phyloP scores from a whole-genome alignment of 2,113 vertebrate species.

The Recurvirostra avosetta region DNA sequence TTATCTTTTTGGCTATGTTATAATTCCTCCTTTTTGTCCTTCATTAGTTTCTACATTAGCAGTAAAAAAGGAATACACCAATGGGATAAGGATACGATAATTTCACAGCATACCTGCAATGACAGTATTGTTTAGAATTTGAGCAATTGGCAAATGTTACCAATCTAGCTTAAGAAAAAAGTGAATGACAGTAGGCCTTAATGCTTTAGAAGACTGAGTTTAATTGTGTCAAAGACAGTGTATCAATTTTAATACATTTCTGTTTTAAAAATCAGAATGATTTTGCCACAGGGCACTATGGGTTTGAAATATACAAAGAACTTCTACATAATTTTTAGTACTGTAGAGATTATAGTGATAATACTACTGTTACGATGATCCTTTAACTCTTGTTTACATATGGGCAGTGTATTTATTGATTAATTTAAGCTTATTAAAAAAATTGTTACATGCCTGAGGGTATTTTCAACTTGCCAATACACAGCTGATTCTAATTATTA shows the following conservation, averaged over 20 bases:
- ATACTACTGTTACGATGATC: neutral
- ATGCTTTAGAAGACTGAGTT: neutral
- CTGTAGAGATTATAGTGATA: neutral
- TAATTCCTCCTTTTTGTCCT: slow-evolving; percentile 28
- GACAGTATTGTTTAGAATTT: neutral
- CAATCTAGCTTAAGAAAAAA: neutral
- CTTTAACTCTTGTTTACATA: neutral
- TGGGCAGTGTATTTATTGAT: neutral
- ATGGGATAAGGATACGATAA: neutral
- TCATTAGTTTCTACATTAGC: slow-evolving; percentile 11
- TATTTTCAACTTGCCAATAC: neutral
- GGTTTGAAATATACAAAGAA: neutral
- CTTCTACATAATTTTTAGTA: neutral
- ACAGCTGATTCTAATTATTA: neutral
- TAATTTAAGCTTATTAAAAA: neutral
- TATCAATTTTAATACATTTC: slow-evolving; percentile 1
- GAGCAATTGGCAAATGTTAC: neutral
- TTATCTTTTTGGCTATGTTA: neutral
- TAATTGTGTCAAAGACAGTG: neutral
- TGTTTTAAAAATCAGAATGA: neutral
- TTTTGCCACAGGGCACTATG: neutral
- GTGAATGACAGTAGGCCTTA: neutral
- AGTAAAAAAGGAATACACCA: neutral
- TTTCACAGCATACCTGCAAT: neutral
- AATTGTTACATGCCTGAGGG: neutral